These are phyloP conservation scores for Garra rufa DNA, from an alignment of 2,113 vertebrate species.

Conservation along the genomic window DNA sequence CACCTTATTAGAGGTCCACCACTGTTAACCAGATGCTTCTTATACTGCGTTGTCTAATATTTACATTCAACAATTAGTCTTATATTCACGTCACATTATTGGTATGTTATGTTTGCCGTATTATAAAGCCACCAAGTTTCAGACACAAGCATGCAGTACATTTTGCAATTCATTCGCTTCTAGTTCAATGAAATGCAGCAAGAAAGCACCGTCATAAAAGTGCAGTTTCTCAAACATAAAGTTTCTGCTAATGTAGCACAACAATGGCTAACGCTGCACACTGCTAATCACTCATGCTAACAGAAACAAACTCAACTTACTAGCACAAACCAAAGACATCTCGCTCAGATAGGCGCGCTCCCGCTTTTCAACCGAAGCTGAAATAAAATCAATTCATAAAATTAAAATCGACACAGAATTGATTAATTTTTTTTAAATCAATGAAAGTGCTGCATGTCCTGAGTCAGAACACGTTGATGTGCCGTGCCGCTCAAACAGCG, in stretches of 20 bases:
- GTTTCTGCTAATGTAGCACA: background rate
- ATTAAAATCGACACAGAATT: background rate
- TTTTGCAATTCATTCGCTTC: background rate
- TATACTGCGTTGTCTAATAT: background rate
- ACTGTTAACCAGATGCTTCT: background rate
- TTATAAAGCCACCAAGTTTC: background rate
- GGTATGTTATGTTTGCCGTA: background rate
- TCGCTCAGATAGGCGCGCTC: background rate
- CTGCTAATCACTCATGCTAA: conserved; percentile 15
- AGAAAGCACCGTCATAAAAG: background rate
- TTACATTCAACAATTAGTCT: background rate
- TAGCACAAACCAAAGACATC: conserved; percentile 82
- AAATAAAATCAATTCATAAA: background rate
- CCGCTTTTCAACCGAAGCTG: background rate
- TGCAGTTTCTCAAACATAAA: background rate
- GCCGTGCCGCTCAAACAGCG: conserved; percentile 48
- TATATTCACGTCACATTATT: background rate
- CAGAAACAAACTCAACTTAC: conserved; percentile 68
- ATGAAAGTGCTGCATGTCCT: conserved; percentile 14
- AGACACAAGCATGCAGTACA: background rate
- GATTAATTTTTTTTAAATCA: background rate
- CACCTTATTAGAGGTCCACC: background rate
- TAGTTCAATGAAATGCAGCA: background rate
- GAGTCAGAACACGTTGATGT: conserved; percentile 46
- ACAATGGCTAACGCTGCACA: conserved; percentile 27